Conservation (phyloP, 2,113 vertebrate genomes). For the Microcebus jonahi region DNA sequence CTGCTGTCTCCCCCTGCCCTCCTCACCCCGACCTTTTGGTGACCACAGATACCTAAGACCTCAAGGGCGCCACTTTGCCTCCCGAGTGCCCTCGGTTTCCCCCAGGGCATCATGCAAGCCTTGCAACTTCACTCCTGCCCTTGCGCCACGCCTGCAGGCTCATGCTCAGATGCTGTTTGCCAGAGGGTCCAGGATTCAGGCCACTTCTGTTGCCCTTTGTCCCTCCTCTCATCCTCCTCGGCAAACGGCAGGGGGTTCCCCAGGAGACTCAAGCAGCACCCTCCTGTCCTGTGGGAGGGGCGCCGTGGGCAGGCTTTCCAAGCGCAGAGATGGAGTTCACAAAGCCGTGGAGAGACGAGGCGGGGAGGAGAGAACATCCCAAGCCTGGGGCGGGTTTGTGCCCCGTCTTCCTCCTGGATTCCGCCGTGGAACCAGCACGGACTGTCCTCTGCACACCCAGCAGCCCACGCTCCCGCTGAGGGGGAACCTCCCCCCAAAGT, state of each 20-base stretch:
- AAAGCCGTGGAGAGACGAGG: too few relatives aligned
- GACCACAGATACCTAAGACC: not conserved
- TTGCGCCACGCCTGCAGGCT: accelerated
- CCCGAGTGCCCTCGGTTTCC: not conserved
- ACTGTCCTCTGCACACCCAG: not conserved
- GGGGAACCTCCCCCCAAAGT: not conserved
- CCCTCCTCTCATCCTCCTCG: accelerated
- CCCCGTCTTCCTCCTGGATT: not conserved
- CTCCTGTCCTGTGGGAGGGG: not conserved
- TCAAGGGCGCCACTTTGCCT: not conserved
- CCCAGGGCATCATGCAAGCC: too few relatives aligned
- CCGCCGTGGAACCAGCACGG: not conserved
- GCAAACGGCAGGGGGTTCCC: not conserved
- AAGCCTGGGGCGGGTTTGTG: not conserved
- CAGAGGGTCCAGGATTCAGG: not conserved
- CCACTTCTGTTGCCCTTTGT: not conserved
- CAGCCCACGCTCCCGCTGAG: not conserved
- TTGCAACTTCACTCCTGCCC: accelerated
- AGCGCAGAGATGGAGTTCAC: not conserved
- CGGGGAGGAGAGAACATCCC: not conserved
- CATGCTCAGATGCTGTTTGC: not conserved
- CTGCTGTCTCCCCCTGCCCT: not conserved
- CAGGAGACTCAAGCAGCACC: not conserved
- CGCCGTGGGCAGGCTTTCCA: not conserved
- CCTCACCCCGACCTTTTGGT: not conserved